A percentile compares a stretch with the other conserved stretches of the same genome.
phyloP scores from a whole-genome alignment of 2,797 vertebrate species.

The Rallus crepitans region DNA sequence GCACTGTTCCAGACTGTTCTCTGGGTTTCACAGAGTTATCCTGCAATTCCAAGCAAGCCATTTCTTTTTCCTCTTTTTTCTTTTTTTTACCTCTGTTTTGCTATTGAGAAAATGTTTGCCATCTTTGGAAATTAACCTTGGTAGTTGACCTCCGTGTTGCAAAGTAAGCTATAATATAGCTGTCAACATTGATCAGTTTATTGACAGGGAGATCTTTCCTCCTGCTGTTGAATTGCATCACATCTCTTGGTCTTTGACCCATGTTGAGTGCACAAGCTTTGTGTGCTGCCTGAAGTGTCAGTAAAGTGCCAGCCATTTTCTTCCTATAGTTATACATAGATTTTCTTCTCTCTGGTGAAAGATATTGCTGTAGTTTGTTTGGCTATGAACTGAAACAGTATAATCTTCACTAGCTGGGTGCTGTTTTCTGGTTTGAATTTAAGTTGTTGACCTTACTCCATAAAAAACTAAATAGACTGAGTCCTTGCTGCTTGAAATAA shows the following conservation, averaged over 20 bases:
- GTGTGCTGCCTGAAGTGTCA: conserved; percentile 30
- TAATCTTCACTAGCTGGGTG: not conserved
- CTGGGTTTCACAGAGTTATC: not conserved
- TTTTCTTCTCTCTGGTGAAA: not conserved
- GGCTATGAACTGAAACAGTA: not conserved
- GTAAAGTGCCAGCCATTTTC: conserved; percentile 47
- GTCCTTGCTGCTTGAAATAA: not conserved
- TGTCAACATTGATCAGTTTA: conserved; percentile 12
- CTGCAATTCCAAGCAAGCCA: not conserved
- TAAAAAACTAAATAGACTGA: not conserved
- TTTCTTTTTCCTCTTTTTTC: not conserved
- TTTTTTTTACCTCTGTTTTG: conserved; percentile 10
- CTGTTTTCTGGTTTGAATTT: not conserved
- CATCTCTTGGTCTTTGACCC: conserved; percentile 39
- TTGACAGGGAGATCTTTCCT: conserved; percentile 19
- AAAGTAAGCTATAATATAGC: conserved; percentile 17
- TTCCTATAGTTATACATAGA: not conserved
- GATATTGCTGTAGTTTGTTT: not conserved
- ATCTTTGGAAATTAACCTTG: conserved; percentile 53
- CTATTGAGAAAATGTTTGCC: conserved; percentile 60
- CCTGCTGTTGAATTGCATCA: conserved; percentile 25
- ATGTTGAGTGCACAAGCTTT: not conserved
- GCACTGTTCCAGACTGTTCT: not conserved
- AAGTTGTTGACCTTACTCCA: not conserved
- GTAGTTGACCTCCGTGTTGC: conserved; percentile 33